Evolutionary conservation across 2,888 invertebrate genomes (phyloP), one percentile per base, ranked within the genome.

Genomic region (Podabrus alpinus): DNA sequence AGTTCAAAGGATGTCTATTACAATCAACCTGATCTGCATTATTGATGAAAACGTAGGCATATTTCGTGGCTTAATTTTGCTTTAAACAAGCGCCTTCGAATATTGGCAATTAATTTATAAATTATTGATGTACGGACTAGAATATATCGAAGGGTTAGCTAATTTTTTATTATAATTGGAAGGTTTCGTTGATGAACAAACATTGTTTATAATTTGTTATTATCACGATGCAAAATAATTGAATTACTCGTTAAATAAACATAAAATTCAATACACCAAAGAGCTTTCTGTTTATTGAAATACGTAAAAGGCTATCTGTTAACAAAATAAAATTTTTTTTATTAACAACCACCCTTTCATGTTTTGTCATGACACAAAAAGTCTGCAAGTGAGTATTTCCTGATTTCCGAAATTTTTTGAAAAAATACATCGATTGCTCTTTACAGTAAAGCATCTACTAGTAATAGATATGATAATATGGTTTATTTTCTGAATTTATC

Each of bases 1-100:
- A 66, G 69, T 75, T 75, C 72, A 75, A 72, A 75, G 69, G 72
- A 45, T 25, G 71, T 74, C 68, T 68, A 59, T 74, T 68, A 71
- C 71, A 74, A 74, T 74, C 70, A 67, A 71, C 59, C 71, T 67
- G 66, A 66, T 71, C 66, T 68, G 68, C 71, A 74, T 71, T 66
- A 21, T 29, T 71, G 69, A 72, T 68, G 62, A 29, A 59, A 72
- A 66, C 29, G 71, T 60, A 62, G 66, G 66, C 16, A 64, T 64
- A 64, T 64, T 64, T 45, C 45, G n/a, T 45, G 45, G 45, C 45
- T 45, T 45, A 45, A 45, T 45, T 45, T 45, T 45, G n/a, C 45
- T 45, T n/a, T 45, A 45, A 45, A 45, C 45, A 45, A 45, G 45
- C 45, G 45, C 45, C 45, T 45, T 45, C n/a, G 45, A 45, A 45